A percentile compares a stretch with the other conserved stretches of the same genome.
Evolutionary conservation across 2,113 vertebrate genomes (phyloP).

Genomic region (Heptranchias perlo): DNA sequence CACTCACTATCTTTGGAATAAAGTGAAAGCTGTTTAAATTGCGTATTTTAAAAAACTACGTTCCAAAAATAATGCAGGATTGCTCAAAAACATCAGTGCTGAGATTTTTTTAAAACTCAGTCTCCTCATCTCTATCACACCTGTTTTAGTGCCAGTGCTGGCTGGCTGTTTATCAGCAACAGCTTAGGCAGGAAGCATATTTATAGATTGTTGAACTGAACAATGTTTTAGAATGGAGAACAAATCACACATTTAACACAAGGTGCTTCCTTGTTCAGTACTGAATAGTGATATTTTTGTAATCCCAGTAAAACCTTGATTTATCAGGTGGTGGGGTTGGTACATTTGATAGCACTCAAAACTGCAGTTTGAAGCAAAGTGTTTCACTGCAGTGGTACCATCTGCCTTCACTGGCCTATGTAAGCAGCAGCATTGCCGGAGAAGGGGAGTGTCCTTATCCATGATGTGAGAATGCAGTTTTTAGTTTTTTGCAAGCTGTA

Average conservation of each 20-base stretch:
- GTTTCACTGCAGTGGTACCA: too few relatives aligned
- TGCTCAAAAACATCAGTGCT: background rate
- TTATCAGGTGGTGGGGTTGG: background rate
- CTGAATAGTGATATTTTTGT: background rate
- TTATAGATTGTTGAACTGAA: background rate
- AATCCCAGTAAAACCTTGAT: background rate
- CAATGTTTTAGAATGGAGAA: background rate
- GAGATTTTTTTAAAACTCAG: background rate
- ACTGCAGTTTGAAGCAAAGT: too few relatives aligned
- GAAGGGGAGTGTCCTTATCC: background rate
- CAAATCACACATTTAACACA: background rate
- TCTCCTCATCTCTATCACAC: background rate
- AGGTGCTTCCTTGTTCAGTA: background rate
- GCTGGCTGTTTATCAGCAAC: background rate
- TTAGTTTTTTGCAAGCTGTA: background rate
- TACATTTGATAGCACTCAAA: too few relatives aligned
- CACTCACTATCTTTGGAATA: background rate
- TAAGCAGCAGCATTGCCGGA: too few relatives aligned
- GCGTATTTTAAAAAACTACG: background rate
- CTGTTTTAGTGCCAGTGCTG: background rate
- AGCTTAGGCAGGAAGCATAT: background rate
- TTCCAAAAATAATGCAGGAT: background rate
- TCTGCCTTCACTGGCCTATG: too few relatives aligned
- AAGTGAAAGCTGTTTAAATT: background rate
- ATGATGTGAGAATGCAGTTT: background rate